Base-by-base conservation (phyloP, 2,113 vertebrate species). In the Leucoraja erinaceus region DNA sequence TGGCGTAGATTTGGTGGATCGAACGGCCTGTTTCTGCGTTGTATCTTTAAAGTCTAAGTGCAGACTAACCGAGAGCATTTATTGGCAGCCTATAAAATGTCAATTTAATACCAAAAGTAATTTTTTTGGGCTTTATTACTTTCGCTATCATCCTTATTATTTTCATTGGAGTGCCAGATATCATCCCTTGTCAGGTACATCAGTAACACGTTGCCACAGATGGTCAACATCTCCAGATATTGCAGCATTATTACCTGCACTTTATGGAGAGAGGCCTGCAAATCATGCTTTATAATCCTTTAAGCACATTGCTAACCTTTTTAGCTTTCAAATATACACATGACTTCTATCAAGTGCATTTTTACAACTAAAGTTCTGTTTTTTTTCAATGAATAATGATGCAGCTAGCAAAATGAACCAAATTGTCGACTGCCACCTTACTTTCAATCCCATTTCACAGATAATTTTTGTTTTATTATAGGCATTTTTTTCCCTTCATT, bases 21-120 rank as follows among this genome's bases (percentile, higher is more conserved):
- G 38, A 47, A 47, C 3, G 38, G 38, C 38, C 38, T 47, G 38
- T 47, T 47, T 47, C 38, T 47, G 38, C 38, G 38, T 47, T 47
- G 38, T 47, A 47, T 47, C 38, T 47, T 0, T 47, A 47, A 47
- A 47, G 38, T 47, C 38, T 47, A 47, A 11, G 8, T 4, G 14
- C 9, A 38, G 11, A 14, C 38, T 47, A 54, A 91, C 38, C 10
- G 59, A 5, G 38, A 7, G 22, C 90, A 91, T 54, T 54, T 47
- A 68, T 72, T 91, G 33, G 63, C 90, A 91, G 90, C 20, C 68
- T 33, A 72, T 74, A 91, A 91, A 91, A 74, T 74, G 90, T 91
- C 25, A 74, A 91, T 72, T 72, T 28, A 88, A 47, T 63, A 63
- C 59, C 12, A 31, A 88, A 86, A 14, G 28, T 77, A 77, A 31